Conservation (phyloP, 2,797 vertebrate species). For the Presbytis comata region DNA sequence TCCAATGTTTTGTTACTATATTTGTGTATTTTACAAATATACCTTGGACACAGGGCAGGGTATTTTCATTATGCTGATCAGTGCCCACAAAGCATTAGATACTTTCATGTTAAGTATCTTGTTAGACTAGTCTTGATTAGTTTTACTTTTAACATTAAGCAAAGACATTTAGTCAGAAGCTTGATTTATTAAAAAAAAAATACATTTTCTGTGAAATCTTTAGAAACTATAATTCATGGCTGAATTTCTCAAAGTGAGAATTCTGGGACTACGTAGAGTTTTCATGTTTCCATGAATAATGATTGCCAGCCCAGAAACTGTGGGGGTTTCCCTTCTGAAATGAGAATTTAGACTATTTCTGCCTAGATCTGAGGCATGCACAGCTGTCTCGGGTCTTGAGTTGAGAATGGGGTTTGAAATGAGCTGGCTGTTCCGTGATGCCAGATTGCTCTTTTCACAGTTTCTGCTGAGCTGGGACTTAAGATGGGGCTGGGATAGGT, state of each 20-base stretch:
- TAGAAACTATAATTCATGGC: background rate
- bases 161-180: background rate
- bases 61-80: background rate
- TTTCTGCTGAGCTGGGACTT: background rate
- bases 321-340: background rate
- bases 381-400: background rate
- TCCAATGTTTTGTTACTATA: conserved; percentile 48
- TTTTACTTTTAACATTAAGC: background rate
- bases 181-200: background rate
- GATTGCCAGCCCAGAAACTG: background rate
- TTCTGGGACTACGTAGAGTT: background rate
- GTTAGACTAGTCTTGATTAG: background rate
- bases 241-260: conserved; percentile 11
- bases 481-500: background rate
- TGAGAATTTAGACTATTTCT: background rate
- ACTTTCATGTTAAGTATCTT: background rate
- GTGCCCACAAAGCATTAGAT: background rate
- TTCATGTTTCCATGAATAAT: background rate
- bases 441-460: background rate
- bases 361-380: background rate
- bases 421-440: background rate
- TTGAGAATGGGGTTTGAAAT: background rate
- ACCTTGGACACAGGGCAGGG: background rate
- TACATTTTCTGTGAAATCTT: background rate
- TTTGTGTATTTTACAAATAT: conserved; percentile 36